phyloP scores from a whole-genome alignment of 2,113 vertebrate species.

The Terrapene triunguis region DNA sequence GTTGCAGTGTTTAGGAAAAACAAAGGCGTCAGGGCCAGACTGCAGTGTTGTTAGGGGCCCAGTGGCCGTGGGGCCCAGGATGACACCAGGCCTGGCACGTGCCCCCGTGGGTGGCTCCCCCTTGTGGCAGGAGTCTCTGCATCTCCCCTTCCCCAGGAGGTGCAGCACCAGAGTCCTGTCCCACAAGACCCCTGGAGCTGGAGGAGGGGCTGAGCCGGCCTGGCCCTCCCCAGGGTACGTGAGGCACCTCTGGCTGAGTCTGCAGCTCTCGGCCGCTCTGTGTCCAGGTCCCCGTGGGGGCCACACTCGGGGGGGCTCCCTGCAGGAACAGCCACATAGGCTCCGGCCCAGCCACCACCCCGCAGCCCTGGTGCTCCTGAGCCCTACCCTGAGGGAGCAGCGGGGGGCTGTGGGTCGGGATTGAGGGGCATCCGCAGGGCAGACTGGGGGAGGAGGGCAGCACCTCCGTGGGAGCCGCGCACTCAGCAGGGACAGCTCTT shows the following conservation, averaged over 20 bases:
- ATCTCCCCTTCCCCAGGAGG: background rate
- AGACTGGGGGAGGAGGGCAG: background rate
- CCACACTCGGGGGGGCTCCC: too few relatives aligned
- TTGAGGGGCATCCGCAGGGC: background rate
- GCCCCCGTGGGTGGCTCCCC: background rate
- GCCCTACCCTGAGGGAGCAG: background rate
- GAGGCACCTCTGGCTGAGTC: too few relatives aligned
- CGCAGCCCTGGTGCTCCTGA: too few relatives aligned
- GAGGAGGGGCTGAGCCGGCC: too few relatives aligned
- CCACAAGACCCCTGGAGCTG: background rate
- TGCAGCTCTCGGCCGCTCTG: too few relatives aligned
- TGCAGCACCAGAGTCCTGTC: background rate
- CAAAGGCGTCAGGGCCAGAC: background rate
- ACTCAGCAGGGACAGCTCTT: background rate
- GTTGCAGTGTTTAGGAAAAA: background rate
- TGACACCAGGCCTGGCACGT: background rate
- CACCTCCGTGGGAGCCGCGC: too few relatives aligned
- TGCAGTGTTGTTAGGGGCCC: accelerated
- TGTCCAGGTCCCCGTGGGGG: too few relatives aligned
- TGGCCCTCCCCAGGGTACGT: background rate
- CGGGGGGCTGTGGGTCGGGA: too few relatives aligned
- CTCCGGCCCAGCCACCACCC: background rate
- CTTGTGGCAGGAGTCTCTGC: background rate
- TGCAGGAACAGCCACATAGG: too few relatives aligned
- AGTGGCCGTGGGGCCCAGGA: accelerated